Base-by-base conservation (phyloP, 2,888 invertebrate species). In the Rhorus exstirpatorius region DNA sequence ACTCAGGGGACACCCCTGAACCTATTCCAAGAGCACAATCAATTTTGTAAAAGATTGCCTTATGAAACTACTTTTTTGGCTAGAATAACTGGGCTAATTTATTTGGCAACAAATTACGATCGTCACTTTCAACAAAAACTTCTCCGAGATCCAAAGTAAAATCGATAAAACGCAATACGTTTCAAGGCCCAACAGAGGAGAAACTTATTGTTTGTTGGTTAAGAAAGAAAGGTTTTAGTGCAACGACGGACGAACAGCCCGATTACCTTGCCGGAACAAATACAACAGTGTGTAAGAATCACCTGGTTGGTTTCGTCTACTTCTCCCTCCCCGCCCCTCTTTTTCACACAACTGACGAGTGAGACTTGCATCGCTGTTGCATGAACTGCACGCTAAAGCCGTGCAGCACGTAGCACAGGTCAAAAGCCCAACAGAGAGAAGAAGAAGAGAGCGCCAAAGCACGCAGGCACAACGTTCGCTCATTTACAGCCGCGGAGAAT, bases 401-500 rank as follows among this genome's bases (percentile, higher is more conserved):
- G 38, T 44, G 24, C 6, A 17, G 60, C 55, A 6, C 49, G 35
- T 38, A 58, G 24, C 35, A 26, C n/a, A 71, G 26, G 79, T 76
- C 58, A 81, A 78, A 79, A 81, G 70, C 74, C 17, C 19, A 76
- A 63, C 35, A 67, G 58, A 79, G 77, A 77, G 55, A 55, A 76
- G 72, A 60, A 80, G 74, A 83, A 51, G 79, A 79, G 79, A 68
- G 83, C 75, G 38, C 26, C 41, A 51, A 70, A 58, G 72, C 84
- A 77, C 67, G 65, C 80, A 85, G 83, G 84, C 86, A 81, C 76
- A 70, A 65, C 61, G 61, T 78, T 82, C 65, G 79, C 85, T 84
- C 87, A 88, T 90, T 90, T 90, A 89, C 88, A 86, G 86, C 89
- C 88, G 88, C 85, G 85, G 88, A 89, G 88, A 90, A 89, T 90